phyloP scores from a whole-genome alignment of 37 sponge, comb jelly and placozoan species.

The Bolinopsis microptera region DNA sequence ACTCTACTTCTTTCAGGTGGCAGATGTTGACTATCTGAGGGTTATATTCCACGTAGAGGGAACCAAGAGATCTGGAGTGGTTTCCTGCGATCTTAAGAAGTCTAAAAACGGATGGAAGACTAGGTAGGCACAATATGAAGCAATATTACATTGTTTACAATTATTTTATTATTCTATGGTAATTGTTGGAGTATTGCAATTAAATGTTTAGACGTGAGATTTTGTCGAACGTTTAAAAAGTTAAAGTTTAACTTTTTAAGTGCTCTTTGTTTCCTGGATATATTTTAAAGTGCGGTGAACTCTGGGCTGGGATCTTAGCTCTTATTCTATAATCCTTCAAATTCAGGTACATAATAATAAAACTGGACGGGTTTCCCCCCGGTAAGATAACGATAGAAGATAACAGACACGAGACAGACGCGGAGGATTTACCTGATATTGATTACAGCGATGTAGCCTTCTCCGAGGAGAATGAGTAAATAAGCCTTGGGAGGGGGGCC shows the following conservation, averaged over 20 bases:
- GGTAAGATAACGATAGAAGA: conserved; percentile 51
- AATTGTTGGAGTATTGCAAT: no score
- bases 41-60: conserved; percentile 59
- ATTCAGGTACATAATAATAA: conserved; percentile 21
- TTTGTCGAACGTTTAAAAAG: no score
- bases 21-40: conserved; percentile 40
- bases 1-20: conserved; percentile 37
- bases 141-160: no score
- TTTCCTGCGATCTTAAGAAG: conserved; percentile 23
- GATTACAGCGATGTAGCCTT: conserved; percentile 55
- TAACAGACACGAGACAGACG: conserved; percentile 22
- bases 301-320: no score
- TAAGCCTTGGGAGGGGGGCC: no score
- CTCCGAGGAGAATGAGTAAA: background rate
- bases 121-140: background rate
- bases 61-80: background rate
- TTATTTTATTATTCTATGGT: no score
- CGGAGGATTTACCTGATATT: conserved; percentile 45
- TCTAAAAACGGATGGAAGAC: conserved; percentile 51
- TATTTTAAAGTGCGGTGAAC: no score
- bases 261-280: no score
- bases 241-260: no score
- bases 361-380: conserved; percentile 51
- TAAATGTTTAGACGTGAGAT: no score
- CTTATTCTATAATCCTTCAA: no score